Conservation (phyloP, 2,888 invertebrate species). For the Phoronis australis region DNA sequence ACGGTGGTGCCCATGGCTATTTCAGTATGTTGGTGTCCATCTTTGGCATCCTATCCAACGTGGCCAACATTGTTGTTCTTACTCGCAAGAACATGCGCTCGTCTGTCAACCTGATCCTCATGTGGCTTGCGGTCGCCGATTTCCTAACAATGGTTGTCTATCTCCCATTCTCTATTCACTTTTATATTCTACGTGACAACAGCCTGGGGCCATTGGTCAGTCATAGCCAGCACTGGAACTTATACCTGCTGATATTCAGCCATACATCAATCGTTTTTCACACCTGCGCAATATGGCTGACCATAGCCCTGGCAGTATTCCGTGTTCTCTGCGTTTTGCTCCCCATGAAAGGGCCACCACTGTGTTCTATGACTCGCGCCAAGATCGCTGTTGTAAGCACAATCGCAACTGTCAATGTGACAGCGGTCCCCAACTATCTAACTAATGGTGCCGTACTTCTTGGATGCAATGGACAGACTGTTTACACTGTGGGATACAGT, state of each 20-base stretch:
- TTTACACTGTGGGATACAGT: constrained; percentile 18
- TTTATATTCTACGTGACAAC: constrained; percentile 40
- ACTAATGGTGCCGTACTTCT: constrained; percentile 75
- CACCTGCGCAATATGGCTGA: constrained; percentile 88
- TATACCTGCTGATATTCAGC: constrained; percentile 67
- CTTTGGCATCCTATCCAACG: constrained; percentile 84
- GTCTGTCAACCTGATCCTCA: constrained; percentile 85
- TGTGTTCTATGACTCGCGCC: constrained; percentile 78
- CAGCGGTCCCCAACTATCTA: constrained; percentile 80
- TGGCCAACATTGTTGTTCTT: constrained; percentile 83
- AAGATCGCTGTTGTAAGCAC: no score
- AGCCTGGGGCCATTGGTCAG: constrained; percentile 27
- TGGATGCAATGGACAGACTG: no score
- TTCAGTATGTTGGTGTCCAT: constrained; percentile 80
- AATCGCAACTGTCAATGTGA: constrained; percentile 74
- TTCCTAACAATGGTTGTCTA: constrained; percentile 85
- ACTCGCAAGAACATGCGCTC: constrained; percentile 86
- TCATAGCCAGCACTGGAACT: constrained; percentile 49
- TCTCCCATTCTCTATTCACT: constrained; percentile 80
- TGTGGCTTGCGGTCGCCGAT: constrained; percentile 76
- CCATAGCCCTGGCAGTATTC: constrained; percentile 88
- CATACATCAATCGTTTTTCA: constrained; percentile 82
- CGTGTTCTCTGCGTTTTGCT: constrained; percentile 68
- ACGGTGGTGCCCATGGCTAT: constrained; percentile 86
- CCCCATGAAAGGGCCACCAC: constrained; percentile 73